These are phyloP conservation scores for Philaethria dido DNA, from an alignment of 2,888 invertebrate genomes.

Conservation along the genomic window DNA sequence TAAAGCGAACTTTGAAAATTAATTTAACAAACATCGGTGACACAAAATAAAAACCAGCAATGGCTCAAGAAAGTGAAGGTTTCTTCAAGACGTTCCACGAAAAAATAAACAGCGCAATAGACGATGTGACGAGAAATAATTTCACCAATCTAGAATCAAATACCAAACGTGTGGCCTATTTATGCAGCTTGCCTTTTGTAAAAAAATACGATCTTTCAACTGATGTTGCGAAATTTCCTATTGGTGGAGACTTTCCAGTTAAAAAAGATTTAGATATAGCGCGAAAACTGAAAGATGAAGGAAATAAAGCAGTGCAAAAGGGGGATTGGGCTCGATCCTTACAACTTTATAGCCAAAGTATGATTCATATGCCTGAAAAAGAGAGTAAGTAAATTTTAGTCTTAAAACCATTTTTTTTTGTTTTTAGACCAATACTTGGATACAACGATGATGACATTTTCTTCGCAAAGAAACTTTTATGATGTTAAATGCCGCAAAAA, in stretches of 20 bases:
- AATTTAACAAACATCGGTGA: background rate
- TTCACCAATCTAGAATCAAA: constrained; percentile 86
- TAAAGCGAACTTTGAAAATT: constrained; percentile 6
- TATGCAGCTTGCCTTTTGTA: constrained; percentile 80
- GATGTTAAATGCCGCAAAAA: too few relatives aligned
- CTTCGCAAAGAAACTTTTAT: too few relatives aligned
- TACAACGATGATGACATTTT: too few relatives aligned
- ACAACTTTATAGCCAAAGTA: constrained; percentile 87
- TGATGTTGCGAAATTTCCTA: constrained; percentile 66
- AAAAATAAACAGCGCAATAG: constrained; percentile 79
- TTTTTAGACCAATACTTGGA: too few relatives aligned
- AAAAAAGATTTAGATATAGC: constrained; percentile 85
- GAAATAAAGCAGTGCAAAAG: constrained; percentile 88
- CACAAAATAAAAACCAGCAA: constrained; percentile 45
- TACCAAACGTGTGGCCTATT: constrained; percentile 85
- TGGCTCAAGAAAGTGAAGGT: constrained; percentile 70
- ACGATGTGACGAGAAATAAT: constrained; percentile 84
- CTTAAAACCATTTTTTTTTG: too few relatives aligned
- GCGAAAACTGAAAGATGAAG: constrained; percentile 86
- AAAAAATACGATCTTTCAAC: constrained; percentile 77
- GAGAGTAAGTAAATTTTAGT: constrained; percentile 80
- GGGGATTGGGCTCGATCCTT: constrained; percentile 88
- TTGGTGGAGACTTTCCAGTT: constrained; percentile 66
- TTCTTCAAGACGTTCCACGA: constrained; percentile 87
- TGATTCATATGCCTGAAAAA: constrained; percentile 86